Evolutionary conservation across 2,797 vertebrate species (phyloP).

Genomic region (Vultur gryphus): DNA sequence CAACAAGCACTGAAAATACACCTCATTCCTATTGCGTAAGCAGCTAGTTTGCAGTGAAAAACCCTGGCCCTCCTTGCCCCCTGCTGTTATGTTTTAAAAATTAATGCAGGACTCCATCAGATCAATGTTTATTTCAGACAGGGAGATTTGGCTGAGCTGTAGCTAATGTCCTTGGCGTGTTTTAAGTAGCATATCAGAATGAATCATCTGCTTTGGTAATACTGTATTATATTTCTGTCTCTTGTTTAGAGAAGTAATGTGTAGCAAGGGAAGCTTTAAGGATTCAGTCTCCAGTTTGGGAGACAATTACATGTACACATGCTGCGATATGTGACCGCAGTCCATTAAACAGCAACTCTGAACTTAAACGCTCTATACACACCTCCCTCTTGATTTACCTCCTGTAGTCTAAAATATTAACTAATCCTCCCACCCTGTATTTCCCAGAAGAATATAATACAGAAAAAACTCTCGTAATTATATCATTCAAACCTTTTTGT

Average conservation of each 20-base stretch:
- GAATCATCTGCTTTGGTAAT: background rate
- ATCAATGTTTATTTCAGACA: conserved; percentile 8
- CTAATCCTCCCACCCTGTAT: background rate
- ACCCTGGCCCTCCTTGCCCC: background rate
- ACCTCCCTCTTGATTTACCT: background rate
- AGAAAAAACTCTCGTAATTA: background rate
- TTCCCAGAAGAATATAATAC: background rate
- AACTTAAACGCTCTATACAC: background rate
- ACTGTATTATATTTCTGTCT: background rate
- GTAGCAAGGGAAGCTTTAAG: background rate
- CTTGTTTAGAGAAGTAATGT: background rate
- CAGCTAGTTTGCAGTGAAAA: background rate
- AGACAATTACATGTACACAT: background rate
- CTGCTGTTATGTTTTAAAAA: conserved; percentile 38
- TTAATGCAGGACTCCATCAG: background rate
- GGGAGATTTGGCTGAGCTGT: background rate
- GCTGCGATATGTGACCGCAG: background rate
- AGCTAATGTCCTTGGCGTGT: background rate
- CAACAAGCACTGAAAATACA: background rate
- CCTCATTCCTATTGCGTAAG: background rate
- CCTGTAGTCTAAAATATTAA: background rate
- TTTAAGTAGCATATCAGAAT: conserved; percentile 2
- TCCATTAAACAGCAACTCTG: background rate
- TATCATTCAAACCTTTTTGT: background rate
- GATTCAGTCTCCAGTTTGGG: background rate